Evolutionary conservation across 2,113 vertebrate genomes (phyloP), one percentile per base, ranked within the genome.

Genomic region (Charina bottae): DNA sequence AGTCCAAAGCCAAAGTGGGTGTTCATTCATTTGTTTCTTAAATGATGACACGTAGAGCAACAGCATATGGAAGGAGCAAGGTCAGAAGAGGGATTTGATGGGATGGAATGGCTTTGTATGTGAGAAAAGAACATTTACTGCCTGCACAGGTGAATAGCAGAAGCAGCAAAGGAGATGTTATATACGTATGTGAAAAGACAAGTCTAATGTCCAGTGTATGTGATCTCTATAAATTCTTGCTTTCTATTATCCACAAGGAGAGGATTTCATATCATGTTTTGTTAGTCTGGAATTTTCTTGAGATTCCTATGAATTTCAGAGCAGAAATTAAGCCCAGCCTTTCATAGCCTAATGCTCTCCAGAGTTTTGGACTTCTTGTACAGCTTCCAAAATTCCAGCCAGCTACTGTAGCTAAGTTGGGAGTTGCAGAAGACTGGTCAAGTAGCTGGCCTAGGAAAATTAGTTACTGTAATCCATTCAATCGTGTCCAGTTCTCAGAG

Each of bases 21-120:
- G 54, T 72, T 91, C 23, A 46, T 72, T 93, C 37, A 24, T 83
- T 13, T 83, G 42, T 83, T 83, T 88, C 58, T 90, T 54, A 94
- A 92, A 84, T 83, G 78, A 91, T 54, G 72, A 64, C 72, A 89
- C 6, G 42, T 46, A 21, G 55, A 59, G 91, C 6, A 88, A 90
- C 87, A 33, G 68, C 92, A 60, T 88, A 90, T 23, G 37, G 56
- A 68, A 89, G 17, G 42, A 24, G 26, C 56, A 56, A 53, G 21
- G 56, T 92, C 53, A 28, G 33, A 86, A 33, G 55, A 15, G n/a
- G 17, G 33, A 54, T 42, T 24, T 78, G 54, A 3, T 49, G 62
- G 3, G 90, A 72, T 0, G 0, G 90, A 93, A 68, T 8, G 87
- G 12, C 59, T 72, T 58, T 7, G 33, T 0, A 4, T 72, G 59